A percentile compares a stretch with the other conserved stretches of the same genome.
phyloP scores from a whole-genome alignment of 1,140 invertebrate species.

The Chymomyza costata region DNA sequence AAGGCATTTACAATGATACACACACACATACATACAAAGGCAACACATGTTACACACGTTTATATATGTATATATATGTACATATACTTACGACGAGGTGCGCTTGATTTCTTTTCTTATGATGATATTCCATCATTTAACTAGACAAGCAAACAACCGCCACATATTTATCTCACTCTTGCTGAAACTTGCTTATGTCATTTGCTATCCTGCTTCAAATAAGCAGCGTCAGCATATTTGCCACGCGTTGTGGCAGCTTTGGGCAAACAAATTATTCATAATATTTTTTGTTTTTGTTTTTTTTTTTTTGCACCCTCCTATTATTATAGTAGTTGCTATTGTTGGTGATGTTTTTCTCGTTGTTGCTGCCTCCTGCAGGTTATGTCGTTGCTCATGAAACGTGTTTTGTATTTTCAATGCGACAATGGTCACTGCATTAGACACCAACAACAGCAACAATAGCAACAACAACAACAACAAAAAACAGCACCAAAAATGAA shows the following conservation, averaged over 20 bases:
- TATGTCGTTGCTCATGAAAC: slow-evolving; percentile 12
- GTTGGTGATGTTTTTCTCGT: slow-evolving; percentile 20
- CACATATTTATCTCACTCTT: too few species aligned
- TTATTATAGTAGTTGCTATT: slow-evolving; percentile 16
- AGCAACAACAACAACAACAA: slow-evolving; percentile 8
- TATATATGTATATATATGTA: too few species aligned
- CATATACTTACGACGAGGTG: too few species aligned
- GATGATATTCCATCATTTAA: too few species aligned
- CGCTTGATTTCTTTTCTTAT: too few species aligned
- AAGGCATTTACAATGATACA: not conserved
- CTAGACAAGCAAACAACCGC: too few species aligned
- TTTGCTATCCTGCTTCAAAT: too few species aligned
- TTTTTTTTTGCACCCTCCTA: slow-evolving; percentile 14
- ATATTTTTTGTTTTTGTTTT: slow-evolving; percentile 20
- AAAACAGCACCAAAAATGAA: not conserved
- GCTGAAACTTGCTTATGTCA: too few species aligned
- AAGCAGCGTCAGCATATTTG: too few species aligned
- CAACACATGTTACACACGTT: too few species aligned
- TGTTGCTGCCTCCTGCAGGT: slow-evolving; percentile 8
- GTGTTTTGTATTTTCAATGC: slow-evolving; percentile 35
- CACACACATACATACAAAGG: slow-evolving; percentile 1
- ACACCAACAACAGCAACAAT: slow-evolving; percentile 13
- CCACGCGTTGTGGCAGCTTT: too few species aligned
- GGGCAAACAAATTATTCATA: slow-evolving; percentile 8
- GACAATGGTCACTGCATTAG: slow-evolving; percentile 14